Percentiles rank a stretch among this genome's conserved stretches.
Conservation (phyloP, 2,888 invertebrate genomes). For the Ormyrus pomaceus region DNA sequence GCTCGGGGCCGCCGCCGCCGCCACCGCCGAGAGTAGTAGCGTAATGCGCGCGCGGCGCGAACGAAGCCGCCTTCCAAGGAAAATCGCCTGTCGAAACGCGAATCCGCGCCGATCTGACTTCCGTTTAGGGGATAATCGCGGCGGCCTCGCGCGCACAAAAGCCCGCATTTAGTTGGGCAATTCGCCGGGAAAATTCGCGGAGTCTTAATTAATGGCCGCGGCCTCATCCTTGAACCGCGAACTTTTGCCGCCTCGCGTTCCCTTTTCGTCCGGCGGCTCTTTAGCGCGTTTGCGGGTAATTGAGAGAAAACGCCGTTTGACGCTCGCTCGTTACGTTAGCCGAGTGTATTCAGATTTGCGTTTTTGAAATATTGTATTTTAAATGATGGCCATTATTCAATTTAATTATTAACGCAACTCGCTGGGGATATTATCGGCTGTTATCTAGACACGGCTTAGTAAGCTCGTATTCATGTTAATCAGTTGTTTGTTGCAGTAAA, state of each 20-base stretch:
- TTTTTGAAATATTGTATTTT: too few relatives aligned
- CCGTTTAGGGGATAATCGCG: conserved; percentile 50
- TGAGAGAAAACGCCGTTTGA: conserved; percentile 5
- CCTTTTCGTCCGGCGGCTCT: neutral
- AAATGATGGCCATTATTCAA: too few relatives aligned
- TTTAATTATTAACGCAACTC: neutral
- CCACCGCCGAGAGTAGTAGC: too few relatives aligned
- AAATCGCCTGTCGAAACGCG: conserved; percentile 33
- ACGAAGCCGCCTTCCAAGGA: too few relatives aligned
- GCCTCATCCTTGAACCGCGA: conserved; percentile 33
- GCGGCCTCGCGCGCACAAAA: neutral
- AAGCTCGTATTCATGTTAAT: neutral
- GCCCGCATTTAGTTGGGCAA: neutral
- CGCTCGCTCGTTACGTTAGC: too few relatives aligned
- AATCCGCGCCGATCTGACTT: conserved; percentile 33
- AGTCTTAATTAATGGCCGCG: conserved; percentile 48
- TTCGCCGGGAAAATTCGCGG: conserved; percentile 33
- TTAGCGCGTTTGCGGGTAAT: conserved; percentile 12
- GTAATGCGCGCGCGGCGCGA: too few relatives aligned
- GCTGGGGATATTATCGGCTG: neutral
- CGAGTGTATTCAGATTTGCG: too few relatives aligned
- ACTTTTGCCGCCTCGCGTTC: neutral
- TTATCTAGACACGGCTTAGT: neutral
- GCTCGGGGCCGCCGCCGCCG: too few relatives aligned
- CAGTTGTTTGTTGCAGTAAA: neutral